phyloP scores from a whole-genome alignment of 2,797 vertebrate species.

The Threskiornis aethiopicus region DNA sequence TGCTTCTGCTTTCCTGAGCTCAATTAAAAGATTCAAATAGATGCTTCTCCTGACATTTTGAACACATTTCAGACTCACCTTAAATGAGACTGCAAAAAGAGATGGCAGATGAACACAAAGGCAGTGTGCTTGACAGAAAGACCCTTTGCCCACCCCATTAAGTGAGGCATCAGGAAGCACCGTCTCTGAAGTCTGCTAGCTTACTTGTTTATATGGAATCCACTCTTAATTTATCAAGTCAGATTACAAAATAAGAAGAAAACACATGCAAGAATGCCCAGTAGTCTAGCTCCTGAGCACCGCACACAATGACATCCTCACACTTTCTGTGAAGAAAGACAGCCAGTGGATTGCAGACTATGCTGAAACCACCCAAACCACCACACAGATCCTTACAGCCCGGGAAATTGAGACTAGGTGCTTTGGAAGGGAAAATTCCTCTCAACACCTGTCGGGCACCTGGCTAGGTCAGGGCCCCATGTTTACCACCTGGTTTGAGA shows the following conservation, averaged over 20 bases:
- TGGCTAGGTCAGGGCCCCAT: neutral
- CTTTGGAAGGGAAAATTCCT: neutral
- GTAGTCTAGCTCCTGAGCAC: neutral
- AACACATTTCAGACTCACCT: neutral
- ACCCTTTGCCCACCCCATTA: neutral
- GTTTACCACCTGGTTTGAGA: neutral
- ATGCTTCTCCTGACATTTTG: neutral
- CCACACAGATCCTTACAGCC: neutral
- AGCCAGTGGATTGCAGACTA: neutral
- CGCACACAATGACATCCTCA: neutral
- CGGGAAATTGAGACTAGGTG: neutral
- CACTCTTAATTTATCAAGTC: neutral
- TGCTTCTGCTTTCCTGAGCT: neutral
- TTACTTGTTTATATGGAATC: neutral
- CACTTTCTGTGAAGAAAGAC: neutral
- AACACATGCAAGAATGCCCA: neutral
- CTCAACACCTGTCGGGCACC: neutral
- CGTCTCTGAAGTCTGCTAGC: neutral
- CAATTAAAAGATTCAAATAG: neutral
- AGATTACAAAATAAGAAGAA: neutral
- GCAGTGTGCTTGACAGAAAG: neutral
- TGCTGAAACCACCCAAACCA: neutral
- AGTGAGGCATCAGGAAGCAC: fast-evolving
- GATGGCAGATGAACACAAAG: neutral
- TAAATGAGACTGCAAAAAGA: neutral